Conservation (phyloP, 2,888 invertebrate genomes). For the Dynastes grantii region DNA sequence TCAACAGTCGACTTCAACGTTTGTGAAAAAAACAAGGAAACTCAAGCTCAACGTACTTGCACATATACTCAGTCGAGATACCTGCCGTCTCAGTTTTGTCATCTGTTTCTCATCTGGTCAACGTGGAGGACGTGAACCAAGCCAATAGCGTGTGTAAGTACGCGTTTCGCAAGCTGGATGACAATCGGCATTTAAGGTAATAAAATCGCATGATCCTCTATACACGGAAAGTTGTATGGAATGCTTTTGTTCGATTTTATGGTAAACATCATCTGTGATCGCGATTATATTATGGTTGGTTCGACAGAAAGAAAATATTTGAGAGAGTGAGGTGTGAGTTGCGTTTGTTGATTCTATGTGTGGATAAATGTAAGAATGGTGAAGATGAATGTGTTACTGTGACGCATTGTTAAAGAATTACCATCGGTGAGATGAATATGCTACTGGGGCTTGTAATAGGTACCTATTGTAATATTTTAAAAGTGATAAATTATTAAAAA, state of each 20-base stretch:
- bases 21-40: conserved; percentile 22
- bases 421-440: too few species aligned
- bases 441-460: too few species aligned
- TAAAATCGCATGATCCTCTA: conserved; percentile 31
- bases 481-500: too few species aligned
- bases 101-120: conserved; percentile 21
- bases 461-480: too few species aligned
- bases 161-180: conserved; percentile 17
- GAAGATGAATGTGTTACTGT: too few species aligned
- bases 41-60: not conserved
- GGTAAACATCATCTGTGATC: conserved; percentile 10
- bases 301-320: conserved; percentile 4
- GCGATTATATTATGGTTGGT: not conserved
- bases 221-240: conserved; percentile 40
- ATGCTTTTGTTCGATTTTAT: conserved; percentile 42
- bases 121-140: conserved; percentile 1
- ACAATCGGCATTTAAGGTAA: conserved; percentile 32
- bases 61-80: not conserved
- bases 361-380: too few species aligned
- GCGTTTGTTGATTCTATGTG: not conserved
- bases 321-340: not conserved
- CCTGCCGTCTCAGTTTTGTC: not conserved
- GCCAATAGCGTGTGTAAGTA: not conserved
- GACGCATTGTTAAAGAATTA: too few species aligned
- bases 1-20: not conserved